Evolutionary conservation across 2,888 invertebrate species (phyloP).

Genomic region (Theretra japonica): DNA sequence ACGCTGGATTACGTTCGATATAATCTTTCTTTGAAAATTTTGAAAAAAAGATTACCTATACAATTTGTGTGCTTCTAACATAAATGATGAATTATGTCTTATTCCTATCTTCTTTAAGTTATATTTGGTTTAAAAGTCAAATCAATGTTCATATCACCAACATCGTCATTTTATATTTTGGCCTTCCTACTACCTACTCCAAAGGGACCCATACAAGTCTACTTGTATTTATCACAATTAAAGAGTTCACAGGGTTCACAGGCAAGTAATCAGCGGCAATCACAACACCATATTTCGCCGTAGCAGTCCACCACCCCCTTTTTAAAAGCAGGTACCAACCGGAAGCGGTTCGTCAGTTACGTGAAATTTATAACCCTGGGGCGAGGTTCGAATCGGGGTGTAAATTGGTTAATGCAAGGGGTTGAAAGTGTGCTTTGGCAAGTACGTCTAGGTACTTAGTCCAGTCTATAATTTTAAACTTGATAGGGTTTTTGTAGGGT

Average conservation of each 20-base stretch:
- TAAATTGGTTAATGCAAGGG: conserved; percentile 58
- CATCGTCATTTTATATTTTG: too few relatives aligned
- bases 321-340: conserved; percentile 69
- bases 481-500: neutral
- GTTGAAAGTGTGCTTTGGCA: conserved; percentile 20
- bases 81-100: too few relatives aligned
- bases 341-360: conserved; percentile 79
- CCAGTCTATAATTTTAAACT: conserved; percentile 8
- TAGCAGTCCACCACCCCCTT: conserved; percentile 55
- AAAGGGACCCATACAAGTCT: too few relatives aligned
- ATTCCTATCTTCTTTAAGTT: too few relatives aligned
- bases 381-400: conserved; percentile 53
- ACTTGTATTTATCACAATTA: neutral
- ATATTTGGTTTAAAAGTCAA: too few relatives aligned
- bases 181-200: too few relatives aligned
- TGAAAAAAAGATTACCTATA: too few relatives aligned
- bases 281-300: conserved; percentile 58
- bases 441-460: conserved; percentile 20
- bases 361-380: conserved; percentile 57
- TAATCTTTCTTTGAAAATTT: too few relatives aligned
- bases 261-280: conserved; percentile 39
- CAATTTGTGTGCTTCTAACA: too few relatives aligned
- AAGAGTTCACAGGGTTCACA: conserved; percentile 31
- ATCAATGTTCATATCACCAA: too few relatives aligned
- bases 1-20: too few relatives aligned